Conservation (phyloP, 2,797 vertebrate species). For the Lepus townsendii region DNA sequence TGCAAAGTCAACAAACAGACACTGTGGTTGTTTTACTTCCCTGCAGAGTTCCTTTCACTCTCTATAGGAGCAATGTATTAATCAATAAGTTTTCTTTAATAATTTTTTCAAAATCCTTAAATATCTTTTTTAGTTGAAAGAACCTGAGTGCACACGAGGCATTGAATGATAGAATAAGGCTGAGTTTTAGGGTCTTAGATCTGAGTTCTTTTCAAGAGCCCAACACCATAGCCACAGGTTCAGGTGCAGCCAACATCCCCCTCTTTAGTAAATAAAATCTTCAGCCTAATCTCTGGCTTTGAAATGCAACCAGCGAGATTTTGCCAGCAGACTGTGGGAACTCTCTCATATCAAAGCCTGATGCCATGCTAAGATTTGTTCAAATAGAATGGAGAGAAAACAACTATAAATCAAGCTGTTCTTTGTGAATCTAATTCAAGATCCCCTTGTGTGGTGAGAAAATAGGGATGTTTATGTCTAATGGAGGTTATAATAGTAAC, state of each 20-base stretch:
- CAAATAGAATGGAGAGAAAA: slow-evolving; percentile 78
- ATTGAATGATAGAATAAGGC: slow-evolving; percentile 8
- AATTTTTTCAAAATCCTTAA: slow-evolving; percentile 80
- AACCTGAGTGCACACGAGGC: slow-evolving; percentile 69
- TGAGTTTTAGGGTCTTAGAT: slow-evolving; percentile 45
- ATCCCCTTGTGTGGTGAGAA: slow-evolving; percentile 82
- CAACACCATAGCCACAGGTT: slow-evolving; percentile 16
- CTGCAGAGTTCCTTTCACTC: background rate
- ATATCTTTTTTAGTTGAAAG: slow-evolving; percentile 82
- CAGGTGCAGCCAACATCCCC: background rate
- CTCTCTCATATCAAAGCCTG: slow-evolving; percentile 60
- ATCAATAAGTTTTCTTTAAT: slow-evolving; percentile 64
- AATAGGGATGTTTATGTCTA: slow-evolving; percentile 80
- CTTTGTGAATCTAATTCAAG: slow-evolving; percentile 83
- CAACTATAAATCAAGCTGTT: slow-evolving; percentile 81
- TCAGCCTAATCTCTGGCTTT: slow-evolving; percentile 52
- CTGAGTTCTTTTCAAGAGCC: slow-evolving; percentile 59
- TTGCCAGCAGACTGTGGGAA: slow-evolving; percentile 64
- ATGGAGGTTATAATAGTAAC: slow-evolving; percentile 80
- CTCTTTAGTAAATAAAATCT: slow-evolving; percentile 65
- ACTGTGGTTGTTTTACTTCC: background rate
- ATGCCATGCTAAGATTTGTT: slow-evolving; percentile 47
- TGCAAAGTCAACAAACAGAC: background rate
- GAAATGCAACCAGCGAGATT: slow-evolving; percentile 14
- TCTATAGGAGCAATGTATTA: background rate